A percentile compares a stretch with the other conserved stretches of the same genome.
Evolutionary conservation across 2,797 vertebrate species (phyloP).

Genomic region (Sorex maritimensis): DNA sequence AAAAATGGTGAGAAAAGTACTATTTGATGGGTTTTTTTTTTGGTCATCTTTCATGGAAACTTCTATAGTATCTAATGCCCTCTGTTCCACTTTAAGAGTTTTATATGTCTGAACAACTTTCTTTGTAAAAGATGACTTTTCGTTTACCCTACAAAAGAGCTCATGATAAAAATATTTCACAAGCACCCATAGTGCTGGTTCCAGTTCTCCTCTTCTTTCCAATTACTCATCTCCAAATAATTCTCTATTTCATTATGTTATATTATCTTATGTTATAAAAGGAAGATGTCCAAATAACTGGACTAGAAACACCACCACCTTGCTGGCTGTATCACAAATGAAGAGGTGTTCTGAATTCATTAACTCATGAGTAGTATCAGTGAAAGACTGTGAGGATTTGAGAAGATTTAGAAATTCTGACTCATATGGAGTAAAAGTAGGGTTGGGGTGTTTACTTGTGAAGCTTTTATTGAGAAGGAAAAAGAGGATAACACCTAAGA

Average conservation of each 20-base stretch:
- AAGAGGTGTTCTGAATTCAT: background rate
- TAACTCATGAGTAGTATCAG: background rate
- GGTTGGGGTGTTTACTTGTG: background rate
- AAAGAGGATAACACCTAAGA: background rate
- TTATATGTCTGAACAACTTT: background rate
- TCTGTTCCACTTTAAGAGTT: background rate
- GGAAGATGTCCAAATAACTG: background rate
- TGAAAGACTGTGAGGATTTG: background rate
- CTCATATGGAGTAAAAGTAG: background rate
- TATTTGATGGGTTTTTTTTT: background rate
- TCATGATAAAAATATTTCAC: background rate
- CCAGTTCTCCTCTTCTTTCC: background rate
- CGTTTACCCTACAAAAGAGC: background rate
- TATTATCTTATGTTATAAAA: background rate
- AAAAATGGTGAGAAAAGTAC: background rate
- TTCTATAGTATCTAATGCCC: background rate
- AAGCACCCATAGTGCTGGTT: background rate
- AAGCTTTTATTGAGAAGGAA: background rate
- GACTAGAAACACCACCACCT: background rate
- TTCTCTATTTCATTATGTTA: too few relatives aligned
- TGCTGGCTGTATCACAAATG: background rate
- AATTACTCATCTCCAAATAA: background rate
- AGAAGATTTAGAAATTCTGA: slow-evolving; percentile 17
- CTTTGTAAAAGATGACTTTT: background rate
- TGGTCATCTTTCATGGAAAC: background rate